phyloP scores from a whole-genome alignment of 1,140 invertebrate genomes.

The Hycleus cichorii region DNA sequence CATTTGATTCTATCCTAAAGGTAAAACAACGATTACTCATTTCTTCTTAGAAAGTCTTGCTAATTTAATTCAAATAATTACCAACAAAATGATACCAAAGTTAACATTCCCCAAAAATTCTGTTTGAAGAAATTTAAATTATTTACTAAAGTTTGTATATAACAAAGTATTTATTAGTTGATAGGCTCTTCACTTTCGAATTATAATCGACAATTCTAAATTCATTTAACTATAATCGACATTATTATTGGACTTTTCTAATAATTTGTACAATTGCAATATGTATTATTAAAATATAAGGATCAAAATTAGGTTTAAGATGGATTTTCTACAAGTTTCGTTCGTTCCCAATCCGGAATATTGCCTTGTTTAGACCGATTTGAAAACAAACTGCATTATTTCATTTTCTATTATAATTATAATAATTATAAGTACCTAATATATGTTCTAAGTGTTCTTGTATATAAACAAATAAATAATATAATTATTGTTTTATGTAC shows the following conservation, averaged over 20 bases:
- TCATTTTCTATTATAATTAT: neutral
- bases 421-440: neutral
- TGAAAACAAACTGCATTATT: neutral
- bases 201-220: constrained; percentile 15
- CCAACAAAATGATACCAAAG: constrained; percentile 46
- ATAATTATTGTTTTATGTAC: neutral
- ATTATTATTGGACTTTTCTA: constrained; percentile 8
- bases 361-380: too few relatives aligned
- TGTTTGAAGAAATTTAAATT: constrained; percentile 36
- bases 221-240: too few relatives aligned
- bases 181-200: constrained; percentile 23
- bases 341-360: neutral
- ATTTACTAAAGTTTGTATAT: constrained; percentile 37
- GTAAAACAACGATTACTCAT: neutral
- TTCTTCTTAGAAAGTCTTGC: neutral
- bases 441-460: neutral
- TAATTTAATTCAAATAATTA: constrained; percentile 28
- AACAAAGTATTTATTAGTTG: constrained; percentile 37
- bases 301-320: constrained; percentile 10
- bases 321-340: constrained; percentile 10
- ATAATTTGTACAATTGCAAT: constrained; percentile 28
- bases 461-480: neutral
- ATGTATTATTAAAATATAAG: constrained; percentile 27
- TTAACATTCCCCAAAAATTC: constrained; percentile 44
- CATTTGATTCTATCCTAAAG: neutral